phyloP scores from a whole-genome alignment of 1,140 invertebrate species.

The Pachypeltis micranthus region DNA sequence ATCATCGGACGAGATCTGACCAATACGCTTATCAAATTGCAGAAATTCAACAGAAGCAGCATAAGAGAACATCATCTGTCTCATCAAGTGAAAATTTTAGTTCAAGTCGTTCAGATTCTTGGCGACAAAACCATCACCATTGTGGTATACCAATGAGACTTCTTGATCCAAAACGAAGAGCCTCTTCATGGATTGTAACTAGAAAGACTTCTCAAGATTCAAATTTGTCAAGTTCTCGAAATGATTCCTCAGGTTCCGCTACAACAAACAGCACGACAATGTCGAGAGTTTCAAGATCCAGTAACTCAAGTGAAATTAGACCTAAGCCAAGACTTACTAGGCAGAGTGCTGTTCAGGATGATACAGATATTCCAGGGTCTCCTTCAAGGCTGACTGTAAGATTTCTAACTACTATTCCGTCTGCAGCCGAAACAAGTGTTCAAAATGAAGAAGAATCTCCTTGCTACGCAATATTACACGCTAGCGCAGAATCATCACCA shows the following conservation, averaged over 20 bases:
- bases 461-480: slow-evolving; percentile 25
- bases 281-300: slow-evolving; percentile 47
- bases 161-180: slow-evolving; percentile 59
- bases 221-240: slow-evolving; percentile 67
- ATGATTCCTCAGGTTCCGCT: slow-evolving; percentile 75
- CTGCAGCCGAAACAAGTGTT: slow-evolving; percentile 64
- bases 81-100: slow-evolving; percentile 82
- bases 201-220: slow-evolving; percentile 82
- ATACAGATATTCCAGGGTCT: slow-evolving; percentile 26
- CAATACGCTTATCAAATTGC: slow-evolving; percentile 70
- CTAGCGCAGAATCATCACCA: slow-evolving; percentile 23
- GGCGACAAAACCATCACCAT: slow-evolving; percentile 56
- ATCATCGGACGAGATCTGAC: slow-evolving; percentile 40
- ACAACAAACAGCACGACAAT: slow-evolving; percentile 73
- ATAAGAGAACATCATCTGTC: slow-evolving; percentile 63
- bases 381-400: slow-evolving; percentile 45
- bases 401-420: slow-evolving; percentile 65
- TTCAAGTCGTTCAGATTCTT: slow-evolving; percentile 69
- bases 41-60: slow-evolving; percentile 60
- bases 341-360: slow-evolving; percentile 47
- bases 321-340: slow-evolving; percentile 57
- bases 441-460: slow-evolving; percentile 50
- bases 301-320: slow-evolving; percentile 26
- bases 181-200: slow-evolving; percentile 76
- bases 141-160: slow-evolving; percentile 60